These are phyloP conservation scores for Chrysochloris asiatica DNA, from an alignment of 2,113 vertebrate genomes.

Conservation along the genomic window DNA sequence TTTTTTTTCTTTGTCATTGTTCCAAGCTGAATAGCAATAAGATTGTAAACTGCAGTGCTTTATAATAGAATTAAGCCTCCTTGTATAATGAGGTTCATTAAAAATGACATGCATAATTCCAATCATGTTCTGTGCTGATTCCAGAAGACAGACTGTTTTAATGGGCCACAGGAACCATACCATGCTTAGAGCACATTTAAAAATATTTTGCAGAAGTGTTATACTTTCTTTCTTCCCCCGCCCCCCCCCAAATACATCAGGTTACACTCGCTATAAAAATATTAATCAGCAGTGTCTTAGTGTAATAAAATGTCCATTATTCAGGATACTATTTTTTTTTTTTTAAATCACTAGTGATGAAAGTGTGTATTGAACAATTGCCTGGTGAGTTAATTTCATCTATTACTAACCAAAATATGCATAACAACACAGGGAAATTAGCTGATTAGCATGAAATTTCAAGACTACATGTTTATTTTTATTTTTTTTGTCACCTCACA, in stretches of 20 bases:
- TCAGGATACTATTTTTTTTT: not conserved
- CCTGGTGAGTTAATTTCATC: slow-evolving; percentile 41
- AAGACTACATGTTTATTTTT: slow-evolving; percentile 55
- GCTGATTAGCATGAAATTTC: slow-evolving; percentile 55
- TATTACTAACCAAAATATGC: slow-evolving; percentile 53
- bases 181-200: slow-evolving; percentile 22
- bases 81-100: slow-evolving; percentile 81
- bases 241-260: not conserved
- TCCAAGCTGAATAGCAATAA: slow-evolving; percentile 73
- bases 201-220: slow-evolving; percentile 62
- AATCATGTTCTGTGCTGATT: slow-evolving; percentile 71
- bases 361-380: not conserved
- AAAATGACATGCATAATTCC: slow-evolving; percentile 82
- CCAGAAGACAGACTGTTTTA: slow-evolving; percentile 79
- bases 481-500: not conserved
- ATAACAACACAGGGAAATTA: slow-evolving; percentile 29
- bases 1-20: slow-evolving; percentile 67
- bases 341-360: not conserved
- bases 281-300: not conserved
- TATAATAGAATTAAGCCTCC: slow-evolving; percentile 75
- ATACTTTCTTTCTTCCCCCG: slow-evolving; percentile 18
- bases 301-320: not conserved
- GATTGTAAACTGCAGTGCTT: slow-evolving; percentile 72
- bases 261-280: slow-evolving; percentile 9
- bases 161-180: slow-evolving; percentile 64